Evolutionary conservation across 2,888 invertebrate species (phyloP).

Genomic region (Gandaritis pyraliata): DNA sequence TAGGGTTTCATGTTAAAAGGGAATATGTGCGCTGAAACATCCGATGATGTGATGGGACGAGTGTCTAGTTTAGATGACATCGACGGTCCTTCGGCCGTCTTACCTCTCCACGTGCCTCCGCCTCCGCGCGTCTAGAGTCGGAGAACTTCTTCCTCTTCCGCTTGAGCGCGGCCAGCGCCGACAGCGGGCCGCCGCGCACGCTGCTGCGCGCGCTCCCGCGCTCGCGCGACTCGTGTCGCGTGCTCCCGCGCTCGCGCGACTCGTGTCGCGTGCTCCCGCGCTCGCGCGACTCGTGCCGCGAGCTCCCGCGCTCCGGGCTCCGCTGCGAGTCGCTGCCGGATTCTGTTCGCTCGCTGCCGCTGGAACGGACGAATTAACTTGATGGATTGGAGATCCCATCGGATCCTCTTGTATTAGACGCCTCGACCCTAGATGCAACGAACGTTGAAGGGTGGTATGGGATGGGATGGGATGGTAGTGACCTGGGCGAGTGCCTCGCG

Average conservation of each 20-base stretch:
- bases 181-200: constrained; percentile 72
- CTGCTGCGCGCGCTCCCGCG: constrained; percentile 54
- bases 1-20: too few species aligned
- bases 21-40: too few species aligned
- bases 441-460: too few species aligned
- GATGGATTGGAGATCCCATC: too few species aligned
- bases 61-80: too few species aligned
- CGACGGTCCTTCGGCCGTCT: too few species aligned
- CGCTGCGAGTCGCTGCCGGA: constrained; percentile 89
- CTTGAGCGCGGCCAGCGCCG: constrained; percentile 89
- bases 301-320: constrained; percentile 73
- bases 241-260: constrained; percentile 19
- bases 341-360: constrained; percentile 87
- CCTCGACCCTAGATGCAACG: too few species aligned
- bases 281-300: constrained; percentile 34
- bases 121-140: constrained; percentile 88
- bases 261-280: constrained; percentile 38
- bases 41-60: too few species aligned
- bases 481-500: constrained; percentile 84
- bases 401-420: too few species aligned
- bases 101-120: constrained; percentile 43
- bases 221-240: constrained; percentile 34
- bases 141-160: constrained; percentile 93
- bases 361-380: constrained; percentile 35
- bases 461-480: not conserved